phyloP scores from a whole-genome alignment of 2,888 invertebrate genomes.

The Tenthredo mesomela region DNA sequence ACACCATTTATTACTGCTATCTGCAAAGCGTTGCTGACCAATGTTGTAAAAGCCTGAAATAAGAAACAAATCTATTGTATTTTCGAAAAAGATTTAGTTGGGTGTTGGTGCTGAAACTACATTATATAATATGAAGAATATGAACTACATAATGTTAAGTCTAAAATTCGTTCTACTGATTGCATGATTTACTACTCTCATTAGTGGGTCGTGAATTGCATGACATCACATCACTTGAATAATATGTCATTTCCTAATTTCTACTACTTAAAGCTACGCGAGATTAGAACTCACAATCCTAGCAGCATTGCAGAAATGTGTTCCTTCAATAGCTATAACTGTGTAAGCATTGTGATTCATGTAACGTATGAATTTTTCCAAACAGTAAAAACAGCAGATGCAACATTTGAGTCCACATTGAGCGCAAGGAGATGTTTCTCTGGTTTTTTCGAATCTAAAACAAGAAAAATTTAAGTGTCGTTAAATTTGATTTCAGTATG shows the following conservation, averaged over 20 bases:
- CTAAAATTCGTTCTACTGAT: not conserved
- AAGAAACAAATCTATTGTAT: constrained; percentile 43
- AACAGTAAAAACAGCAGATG: constrained; percentile 93
- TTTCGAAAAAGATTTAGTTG: constrained; percentile 40
- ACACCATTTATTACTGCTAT: constrained; percentile 95
- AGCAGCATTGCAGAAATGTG: constrained; percentile 94
- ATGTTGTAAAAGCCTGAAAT: constrained; percentile 90
- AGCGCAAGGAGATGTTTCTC: constrained; percentile 87
- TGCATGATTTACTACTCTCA: constrained; percentile 18
- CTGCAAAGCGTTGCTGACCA: constrained; percentile 91
- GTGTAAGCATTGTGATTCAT: constrained; percentile 98
- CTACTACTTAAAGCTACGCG: constrained; percentile 33
- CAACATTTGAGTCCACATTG: constrained; percentile 89
- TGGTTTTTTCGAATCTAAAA: constrained; percentile 83
- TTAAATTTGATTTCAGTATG: not conserved
- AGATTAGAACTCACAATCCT: constrained; percentile 84
- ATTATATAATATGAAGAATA: constrained; percentile 20
- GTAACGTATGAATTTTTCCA: constrained; percentile 95
- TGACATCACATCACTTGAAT: constrained; percentile 45
- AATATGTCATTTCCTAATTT: constrained; percentile 48
- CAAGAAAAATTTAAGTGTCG: constrained; percentile 36
- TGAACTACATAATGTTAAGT: constrained; percentile 31
- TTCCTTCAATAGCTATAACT: constrained; percentile 94
- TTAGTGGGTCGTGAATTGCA: constrained; percentile 21
- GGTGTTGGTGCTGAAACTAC: not conserved